Percentiles rank a stretch among this genome's conserved stretches.
These are phyloP conservation scores for Salpingus planirostris DNA, from an alignment of 2,888 invertebrate genomes.

Conservation along the genomic window DNA sequence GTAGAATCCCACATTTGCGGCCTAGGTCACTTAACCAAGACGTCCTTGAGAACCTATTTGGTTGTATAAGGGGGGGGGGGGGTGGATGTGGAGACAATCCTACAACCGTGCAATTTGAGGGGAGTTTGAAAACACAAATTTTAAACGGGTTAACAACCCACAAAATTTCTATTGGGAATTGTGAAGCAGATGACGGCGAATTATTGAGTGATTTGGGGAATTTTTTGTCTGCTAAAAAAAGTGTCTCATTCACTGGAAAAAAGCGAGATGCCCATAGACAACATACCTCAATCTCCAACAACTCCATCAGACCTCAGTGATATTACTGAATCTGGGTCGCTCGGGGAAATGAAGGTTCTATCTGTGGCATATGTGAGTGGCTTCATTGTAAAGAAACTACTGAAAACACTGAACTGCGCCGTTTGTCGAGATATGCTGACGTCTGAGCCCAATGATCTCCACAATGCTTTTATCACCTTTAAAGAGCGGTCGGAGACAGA, in stretches of 20 bases:
- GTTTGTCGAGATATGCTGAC: constrained; percentile 1
- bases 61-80: constrained; percentile 13
- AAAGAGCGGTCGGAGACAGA: constrained; percentile 3
- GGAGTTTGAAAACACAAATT: constrained; percentile 15
- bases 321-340: neutral
- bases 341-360: constrained; percentile 1
- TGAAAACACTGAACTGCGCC: constrained; percentile 1
- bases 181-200: neutral
- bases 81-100: constrained; percentile 4
- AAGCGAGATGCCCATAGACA: neutral
- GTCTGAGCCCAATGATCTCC: constrained; percentile 1
- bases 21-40: constrained; percentile 17
- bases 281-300: constrained; percentile 1
- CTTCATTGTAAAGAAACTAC: constrained; percentile 3
- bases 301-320: too few relatives aligned
- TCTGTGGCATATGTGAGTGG: constrained; percentile 5
- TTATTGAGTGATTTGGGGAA: neutral
- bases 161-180: neutral
- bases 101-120: constrained; percentile 11
- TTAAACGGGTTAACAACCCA: constrained; percentile 10
- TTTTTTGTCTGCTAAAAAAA: neutral
- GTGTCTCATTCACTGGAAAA: neutral
- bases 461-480: constrained; percentile 3
- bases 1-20: constrained; percentile 3
- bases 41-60: constrained; percentile 16